A percentile compares a stretch with the other conserved stretches of the same genome.
Evolutionary conservation across 2,797 vertebrate genomes (phyloP).

Genomic region (Chelidonichthys spinosus): DNA sequence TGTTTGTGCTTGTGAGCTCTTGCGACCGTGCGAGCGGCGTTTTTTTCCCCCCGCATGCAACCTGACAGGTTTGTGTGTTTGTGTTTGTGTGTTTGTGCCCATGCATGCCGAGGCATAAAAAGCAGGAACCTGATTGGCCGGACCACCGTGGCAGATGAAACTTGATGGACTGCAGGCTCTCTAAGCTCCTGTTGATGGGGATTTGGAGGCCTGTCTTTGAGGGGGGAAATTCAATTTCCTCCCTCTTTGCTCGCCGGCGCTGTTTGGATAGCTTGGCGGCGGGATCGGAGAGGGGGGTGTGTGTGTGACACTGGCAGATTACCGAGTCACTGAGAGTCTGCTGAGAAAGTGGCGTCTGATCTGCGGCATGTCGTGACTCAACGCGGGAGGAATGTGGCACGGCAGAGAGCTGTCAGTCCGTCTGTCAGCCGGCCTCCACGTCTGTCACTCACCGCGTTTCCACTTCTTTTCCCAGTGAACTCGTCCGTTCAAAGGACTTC

Average conservation of each 20-base stretch:
- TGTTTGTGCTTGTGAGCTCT: slow-evolving; percentile 41
- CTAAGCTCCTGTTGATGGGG: slow-evolving; percentile 82
- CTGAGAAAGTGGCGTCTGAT: slow-evolving; percentile 71
- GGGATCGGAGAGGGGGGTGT: slow-evolving; percentile 61
- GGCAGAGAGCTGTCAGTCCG: slow-evolving; percentile 63
- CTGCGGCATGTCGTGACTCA: slow-evolving; percentile 65
- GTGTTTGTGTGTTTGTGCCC: slow-evolving; percentile 17
- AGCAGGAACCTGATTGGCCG: slow-evolving; percentile 72
- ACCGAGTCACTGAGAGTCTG: slow-evolving; percentile 62
- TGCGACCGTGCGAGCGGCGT: slow-evolving; percentile 21
- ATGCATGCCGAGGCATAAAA: slow-evolving; percentile 36
- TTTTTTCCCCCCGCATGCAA: slow-evolving; percentile 38
- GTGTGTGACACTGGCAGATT: slow-evolving; percentile 76
- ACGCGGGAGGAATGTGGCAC: slow-evolving; percentile 66
- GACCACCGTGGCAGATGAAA: slow-evolving; percentile 82
- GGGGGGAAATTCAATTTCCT: slow-evolving; percentile 80
- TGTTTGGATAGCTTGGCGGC: slow-evolving; percentile 78
- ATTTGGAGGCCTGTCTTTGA: slow-evolving; percentile 81
- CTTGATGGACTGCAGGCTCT: slow-evolving; percentile 81
- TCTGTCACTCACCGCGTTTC: slow-evolving; percentile 41
- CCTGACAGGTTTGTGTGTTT: slow-evolving; percentile 39
- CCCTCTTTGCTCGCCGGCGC: slow-evolving; percentile 65
- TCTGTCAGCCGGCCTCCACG: slow-evolving; percentile 50
- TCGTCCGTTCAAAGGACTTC: slow-evolving; percentile 14
- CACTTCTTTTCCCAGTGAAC: slow-evolving; percentile 7